Conservation (phyloP, 1,140 invertebrate genomes). For the Scaptomyza montana region DNA sequence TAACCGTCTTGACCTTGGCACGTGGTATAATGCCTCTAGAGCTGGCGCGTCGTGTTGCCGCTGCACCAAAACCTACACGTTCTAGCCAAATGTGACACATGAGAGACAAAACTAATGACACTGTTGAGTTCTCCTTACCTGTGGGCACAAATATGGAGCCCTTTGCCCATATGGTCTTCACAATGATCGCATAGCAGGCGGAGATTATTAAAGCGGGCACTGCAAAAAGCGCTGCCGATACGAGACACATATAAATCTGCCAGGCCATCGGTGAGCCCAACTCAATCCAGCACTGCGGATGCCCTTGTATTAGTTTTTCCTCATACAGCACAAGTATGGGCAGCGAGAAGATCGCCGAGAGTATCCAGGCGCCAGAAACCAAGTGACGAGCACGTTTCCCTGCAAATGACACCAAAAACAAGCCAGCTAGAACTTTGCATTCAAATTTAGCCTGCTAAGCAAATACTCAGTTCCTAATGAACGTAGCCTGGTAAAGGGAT, state of each 20-base stretch:
- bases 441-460: too few species aligned
- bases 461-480: too few species aligned
- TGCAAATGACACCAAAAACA: slow-evolving; percentile 81
- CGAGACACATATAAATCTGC: slow-evolving; percentile 95
- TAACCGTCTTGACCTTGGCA: slow-evolving; percentile 98
- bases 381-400: slow-evolving; percentile 92
- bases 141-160: slow-evolving; percentile 85
- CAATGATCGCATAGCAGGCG: slow-evolving; percentile 95
- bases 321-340: slow-evolving; percentile 93
- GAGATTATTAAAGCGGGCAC: slow-evolving; percentile 95
- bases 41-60: slow-evolving; percentile 88
- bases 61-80: slow-evolving; percentile 84
- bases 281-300: slow-evolving; percentile 96
- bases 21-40: slow-evolving; percentile 95
- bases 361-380: slow-evolving; percentile 91
- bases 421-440: neutral
- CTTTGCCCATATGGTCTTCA: slow-evolving; percentile 96
- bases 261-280: slow-evolving; percentile 89
- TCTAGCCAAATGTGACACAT: slow-evolving; percentile 43
- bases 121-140: slow-evolving; percentile 43
- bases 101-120: neutral
- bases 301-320: slow-evolving; percentile 90
- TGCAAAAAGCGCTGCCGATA: slow-evolving; percentile 93
- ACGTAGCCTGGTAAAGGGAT: too few species aligned
- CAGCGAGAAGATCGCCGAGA: slow-evolving; percentile 92